Evolutionary conservation across 53 echinoderm and acorn worm genomes (phyloP).

Genomic region (Echinarachnius parma): DNA sequence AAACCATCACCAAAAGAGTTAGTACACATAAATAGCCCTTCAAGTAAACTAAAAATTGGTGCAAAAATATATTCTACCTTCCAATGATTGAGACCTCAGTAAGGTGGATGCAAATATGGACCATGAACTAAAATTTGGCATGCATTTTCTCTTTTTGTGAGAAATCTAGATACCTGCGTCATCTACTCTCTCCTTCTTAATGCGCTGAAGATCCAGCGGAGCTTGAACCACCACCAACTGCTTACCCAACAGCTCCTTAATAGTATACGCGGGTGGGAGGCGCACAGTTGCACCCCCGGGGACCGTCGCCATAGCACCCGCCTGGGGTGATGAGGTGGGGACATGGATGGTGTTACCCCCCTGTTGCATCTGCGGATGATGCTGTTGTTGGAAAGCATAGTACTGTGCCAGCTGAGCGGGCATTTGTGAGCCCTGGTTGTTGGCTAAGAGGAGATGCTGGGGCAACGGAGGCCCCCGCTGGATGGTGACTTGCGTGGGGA

Average conservation of each 20-base stretch:
- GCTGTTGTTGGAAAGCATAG: conserved; percentile 19
- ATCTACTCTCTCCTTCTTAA: conserved; percentile 42
- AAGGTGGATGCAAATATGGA: too few species aligned
- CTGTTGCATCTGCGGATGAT: conserved; percentile 15
- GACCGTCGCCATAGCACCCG: conserved; percentile 10
- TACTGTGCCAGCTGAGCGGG: conserved; percentile 53
- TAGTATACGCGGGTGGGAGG: conserved; percentile 35
- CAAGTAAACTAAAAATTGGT: too few species aligned
- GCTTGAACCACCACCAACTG: conserved; percentile 49
- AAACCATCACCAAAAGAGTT: too few species aligned
- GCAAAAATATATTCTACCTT: too few species aligned
- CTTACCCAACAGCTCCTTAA: conserved; percentile 51
- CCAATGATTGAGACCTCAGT: too few species aligned
- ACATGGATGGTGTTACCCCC: conserved; percentile 54
- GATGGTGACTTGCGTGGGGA: conserved; percentile 29
- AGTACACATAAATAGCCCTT: too few species aligned
- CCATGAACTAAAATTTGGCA: too few species aligned
- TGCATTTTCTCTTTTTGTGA: background rate
- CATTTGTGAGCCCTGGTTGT: conserved; percentile 13
- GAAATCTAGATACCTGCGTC: conserved; percentile 33
- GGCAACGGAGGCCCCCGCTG: conserved; percentile 42
- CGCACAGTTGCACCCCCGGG: conserved; percentile 7
- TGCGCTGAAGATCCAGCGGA: conserved; percentile 24
- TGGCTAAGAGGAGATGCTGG: conserved; percentile 11
- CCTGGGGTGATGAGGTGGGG: conserved; percentile 50